Evolutionary conservation across 2,888 invertebrate species (phyloP), one percentile per base, ranked within the genome.

Genomic region (Patella pellucida): DNA sequence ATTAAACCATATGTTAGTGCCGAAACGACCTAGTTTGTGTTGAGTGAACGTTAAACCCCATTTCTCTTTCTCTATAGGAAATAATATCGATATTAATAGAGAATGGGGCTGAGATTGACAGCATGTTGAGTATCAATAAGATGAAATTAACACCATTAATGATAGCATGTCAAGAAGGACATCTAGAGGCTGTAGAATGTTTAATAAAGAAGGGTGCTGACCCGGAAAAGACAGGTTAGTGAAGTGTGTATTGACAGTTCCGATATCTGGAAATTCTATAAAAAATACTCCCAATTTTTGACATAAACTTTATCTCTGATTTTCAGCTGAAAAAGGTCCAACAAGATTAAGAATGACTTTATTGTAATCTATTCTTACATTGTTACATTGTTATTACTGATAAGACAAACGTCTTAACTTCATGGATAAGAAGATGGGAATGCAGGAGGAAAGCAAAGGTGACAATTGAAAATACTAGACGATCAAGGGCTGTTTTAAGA

Each of bases 61-160:
- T n/a, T n/a, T n/a, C n/a, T n/a, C n/a, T n/a, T n/a, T n/a, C n/a
- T n/a, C n/a, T n/a, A 4, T 81, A 90, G 89, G 88, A 90, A 71
- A 85, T 89, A 50, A 85, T 90, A 0, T 81, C 86, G 72, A 78
- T 86, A 5, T 81, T 91, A n/a, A 68, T 90, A 52, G 77, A 87
- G 56, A 81, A 87, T 78, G 89, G 88, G n/a, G 87, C 86, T 0
- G 85, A 88, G 79, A 81, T 88, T 1, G 87, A 91, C 72, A 85
- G 85, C 73, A 84, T 85, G 27, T 85, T 89, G 7, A 83, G 83
- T 52, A 85, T 91, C 4, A 82, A 82, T 19, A 82, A 83, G 68
- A 89, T 89, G 79, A 90, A 89, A 76, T 68, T 89, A 67, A 91
- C 91, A 3, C 89, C 92, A 1, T 81, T 92, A 41, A 92, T 92